phyloP scores from a whole-genome alignment of 1,140 invertebrate genomes.

The Spodoptera frugiperda region DNA sequence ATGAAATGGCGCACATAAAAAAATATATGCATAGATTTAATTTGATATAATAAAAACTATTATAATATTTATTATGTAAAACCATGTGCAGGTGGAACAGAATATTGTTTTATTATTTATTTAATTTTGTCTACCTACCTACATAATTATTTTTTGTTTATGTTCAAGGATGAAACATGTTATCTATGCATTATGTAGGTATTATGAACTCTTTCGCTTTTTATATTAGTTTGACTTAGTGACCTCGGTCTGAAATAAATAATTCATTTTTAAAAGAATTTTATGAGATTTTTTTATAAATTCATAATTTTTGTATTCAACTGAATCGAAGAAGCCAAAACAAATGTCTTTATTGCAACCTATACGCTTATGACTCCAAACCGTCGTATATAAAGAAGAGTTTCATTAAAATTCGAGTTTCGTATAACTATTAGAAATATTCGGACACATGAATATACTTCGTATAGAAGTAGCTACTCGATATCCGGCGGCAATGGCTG shows the following conservation, averaged over 20 bases:
- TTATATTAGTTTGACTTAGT: too few species aligned
- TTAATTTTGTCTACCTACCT: not conserved
- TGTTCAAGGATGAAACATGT: too few species aligned
- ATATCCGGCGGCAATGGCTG: constrained; percentile 23
- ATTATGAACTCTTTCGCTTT: too few species aligned
- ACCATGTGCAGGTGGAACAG: not conserved
- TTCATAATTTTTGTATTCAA: too few species aligned
- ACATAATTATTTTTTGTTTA: not conserved
- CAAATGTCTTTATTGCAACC: too few species aligned
- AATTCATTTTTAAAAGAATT: too few species aligned
- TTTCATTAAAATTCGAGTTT: constrained; percentile 6
- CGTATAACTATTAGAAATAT: constrained; percentile 7
- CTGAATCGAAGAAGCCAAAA: too few species aligned
- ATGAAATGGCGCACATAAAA: not conserved
- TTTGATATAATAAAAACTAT: not conserved
- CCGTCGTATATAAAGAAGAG: not conserved
- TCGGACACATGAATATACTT: not conserved
- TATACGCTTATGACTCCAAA: too few species aligned
- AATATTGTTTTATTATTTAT: constrained; percentile 1
- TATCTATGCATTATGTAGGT: too few species aligned
- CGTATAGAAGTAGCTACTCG: not conserved
- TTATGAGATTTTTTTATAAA: too few species aligned
- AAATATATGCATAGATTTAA: not conserved
- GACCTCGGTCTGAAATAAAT: too few species aligned
- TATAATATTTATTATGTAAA: not conserved